Evolutionary conservation across 2,113 vertebrate genomes (phyloP), one percentile per base, ranked within the genome.

Genomic region (Xenotilapia flavipinnis): DNA sequence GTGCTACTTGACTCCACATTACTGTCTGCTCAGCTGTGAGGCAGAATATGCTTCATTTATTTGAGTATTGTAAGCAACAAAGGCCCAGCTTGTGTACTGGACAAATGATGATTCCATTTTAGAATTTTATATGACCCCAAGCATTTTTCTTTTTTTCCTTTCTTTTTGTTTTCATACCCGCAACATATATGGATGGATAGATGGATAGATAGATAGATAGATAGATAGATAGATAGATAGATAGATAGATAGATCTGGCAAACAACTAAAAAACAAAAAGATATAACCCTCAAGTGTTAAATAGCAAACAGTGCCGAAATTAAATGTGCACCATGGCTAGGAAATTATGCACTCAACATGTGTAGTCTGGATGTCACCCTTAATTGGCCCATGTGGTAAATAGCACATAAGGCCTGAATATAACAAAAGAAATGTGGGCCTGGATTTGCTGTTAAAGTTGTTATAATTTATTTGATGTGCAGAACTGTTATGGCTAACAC

Each of bases 21-120:
- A 75, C 23, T 28, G 68, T 47, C 40, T 75, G 14, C 23, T 75
- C 68, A 47, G 68, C 68, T 75, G 40, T 75, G 68, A 75, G 23
- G 68, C 9, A 75, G 40, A 47, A 2, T 28, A 3, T 28, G 68
- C 23, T 47, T 75, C 40, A 47, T 75, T 26, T 73, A 0, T 26
- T 73, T 45, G 40, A 47, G 21, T 17, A 47, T 47, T 28, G 68
- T 26, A 73, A 26, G 14, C 14, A 45, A 73, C 21, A 45, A 40
- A 73, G 40, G 8, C 40, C 68, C 14, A 45, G 40, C 21, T 73
- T 42, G 7, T 17, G 21, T 26, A 73, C 21, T 45, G 21, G 40
- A 73, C 5, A 73, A 73, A 73, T 45, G 8, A 73, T 73, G 13
- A 26, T 47, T 45, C 68, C 40, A 45, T 26, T 73, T 28, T 42